A percentile compares a stretch with the other conserved stretches of the same genome.
Conservation (phyloP, 2,888 invertebrate species). For the Dioctria rufipes region DNA sequence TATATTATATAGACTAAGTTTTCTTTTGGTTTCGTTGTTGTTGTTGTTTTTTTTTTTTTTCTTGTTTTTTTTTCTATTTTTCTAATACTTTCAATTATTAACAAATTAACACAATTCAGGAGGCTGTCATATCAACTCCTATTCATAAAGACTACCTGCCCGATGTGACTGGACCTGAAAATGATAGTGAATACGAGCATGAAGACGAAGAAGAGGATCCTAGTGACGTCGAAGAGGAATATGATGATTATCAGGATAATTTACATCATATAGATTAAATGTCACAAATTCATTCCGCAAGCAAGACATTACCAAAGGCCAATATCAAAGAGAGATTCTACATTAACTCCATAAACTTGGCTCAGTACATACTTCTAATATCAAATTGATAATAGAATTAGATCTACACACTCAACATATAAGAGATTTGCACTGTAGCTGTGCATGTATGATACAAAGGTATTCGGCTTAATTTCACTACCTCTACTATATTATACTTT, state of each 20-base stretch:
- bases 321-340: conserved; percentile 47
- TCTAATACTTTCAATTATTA: conserved; percentile 33
- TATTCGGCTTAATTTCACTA: conserved; percentile 39
- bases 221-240: conserved; percentile 76
- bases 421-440: background rate
- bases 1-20: background rate
- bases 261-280: conserved; percentile 69
- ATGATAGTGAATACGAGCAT: conserved; percentile 74
- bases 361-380: conserved; percentile 16
- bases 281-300: background rate
- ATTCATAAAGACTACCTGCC: conserved; percentile 75
- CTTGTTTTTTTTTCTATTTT: conserved; percentile 17
- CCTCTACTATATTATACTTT: conserved; percentile 38
- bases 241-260: conserved; percentile 75
- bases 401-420: conserved; percentile 5
- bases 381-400: background rate
- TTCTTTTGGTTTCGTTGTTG: background rate
- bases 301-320: conserved; percentile 44
- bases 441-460: background rate
- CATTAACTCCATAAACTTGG: conserved; percentile 28
- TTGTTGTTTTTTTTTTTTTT: no score
- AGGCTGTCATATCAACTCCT: conserved; percentile 72
- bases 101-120: conserved; percentile 63
- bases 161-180: conserved; percentile 75
- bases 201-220: conserved; percentile 73